Evolutionary conservation across 1,140 invertebrate genomes (phyloP), one percentile per base, ranked within the genome.

Genomic region (Teleogryllus occipitalis): DNA sequence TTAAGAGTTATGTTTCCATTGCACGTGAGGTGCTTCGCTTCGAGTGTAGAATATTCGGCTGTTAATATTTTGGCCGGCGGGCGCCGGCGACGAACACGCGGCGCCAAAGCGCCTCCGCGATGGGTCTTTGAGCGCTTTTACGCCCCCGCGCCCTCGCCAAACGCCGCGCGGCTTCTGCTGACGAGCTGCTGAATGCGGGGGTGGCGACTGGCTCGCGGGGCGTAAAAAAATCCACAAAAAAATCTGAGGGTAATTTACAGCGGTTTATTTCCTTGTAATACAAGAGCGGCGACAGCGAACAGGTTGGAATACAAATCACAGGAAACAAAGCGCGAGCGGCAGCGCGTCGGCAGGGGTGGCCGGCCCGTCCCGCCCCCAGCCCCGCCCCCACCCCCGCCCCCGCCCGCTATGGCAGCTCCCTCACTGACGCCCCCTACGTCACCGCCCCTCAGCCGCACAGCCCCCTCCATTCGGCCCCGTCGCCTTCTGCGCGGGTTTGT

Each of bases 291-390:
- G 76, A 77, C 76, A 77, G 10, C 46, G n/a, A 77, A 77, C 47
- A 77, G 76, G 76, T 77, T 77, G 76, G 76, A 77, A 77, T 77
- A 77, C 76, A 77, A 77, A 77, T 77, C 76, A 75, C 12, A 39
- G 8, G 74, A 39, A 39, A 39, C 47, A 48, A 21, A 48, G n/a
- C 39, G 21, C 48, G 14, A 18, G 76, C 47, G n/a, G 18, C n/a
- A n/a, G 21, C 7, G 21, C 18, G 46, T 48, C n/a, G 15, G 76
- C 47, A 48, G 76, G 22, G 76, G 76, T 65, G 54, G 10, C 10
- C 54, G 2, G 54, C 54, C 10, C 54, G 54, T 54, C 8, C 15
- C 49, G 8, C 8, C 49, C 49, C 49, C 49, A 8, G 49, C 49
- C n/a, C n/a, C n/a, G n/a, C n/a, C n/a, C n/a, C n/a, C n/a, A n/a